Evolutionary conservation across 2,797 vertebrate genomes (phyloP).

Genomic region (Tauraco hartlaubi): DNA sequence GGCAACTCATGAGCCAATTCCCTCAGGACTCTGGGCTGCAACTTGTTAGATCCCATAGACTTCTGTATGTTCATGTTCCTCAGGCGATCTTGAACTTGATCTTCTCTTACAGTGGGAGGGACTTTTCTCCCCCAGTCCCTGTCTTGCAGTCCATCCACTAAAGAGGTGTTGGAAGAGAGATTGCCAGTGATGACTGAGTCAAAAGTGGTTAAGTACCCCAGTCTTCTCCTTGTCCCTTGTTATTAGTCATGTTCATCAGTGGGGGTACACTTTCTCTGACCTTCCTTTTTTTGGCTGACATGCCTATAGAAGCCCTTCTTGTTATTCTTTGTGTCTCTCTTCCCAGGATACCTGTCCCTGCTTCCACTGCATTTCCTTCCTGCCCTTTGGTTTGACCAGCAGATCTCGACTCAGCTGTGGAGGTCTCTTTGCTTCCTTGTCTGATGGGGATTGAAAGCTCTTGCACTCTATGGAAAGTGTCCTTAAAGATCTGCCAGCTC

Average conservation of each 20-base stretch:
- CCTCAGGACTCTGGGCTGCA: too few species aligned
- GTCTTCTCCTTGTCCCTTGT: too few species aligned
- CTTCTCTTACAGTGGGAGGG: background rate
- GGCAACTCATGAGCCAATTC: background rate
- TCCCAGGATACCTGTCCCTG: too few species aligned
- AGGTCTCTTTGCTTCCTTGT: too few species aligned
- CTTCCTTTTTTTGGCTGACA: background rate
- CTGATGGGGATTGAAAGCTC: fast-evolving
- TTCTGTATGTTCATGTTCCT: background rate
- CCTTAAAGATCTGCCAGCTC: background rate
- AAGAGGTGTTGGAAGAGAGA: background rate
- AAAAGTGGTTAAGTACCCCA: background rate
- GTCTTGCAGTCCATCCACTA: background rate
- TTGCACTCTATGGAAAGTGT: fast-evolving
- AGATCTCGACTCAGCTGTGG: too few species aligned
- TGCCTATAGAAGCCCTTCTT: background rate
- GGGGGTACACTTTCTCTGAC: background rate
- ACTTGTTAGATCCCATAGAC: background rate
- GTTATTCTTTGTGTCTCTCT: background rate
- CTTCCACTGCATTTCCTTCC: too few species aligned
- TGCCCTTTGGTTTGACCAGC: too few species aligned
- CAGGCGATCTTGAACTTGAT: background rate
- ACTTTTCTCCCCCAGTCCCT: background rate
- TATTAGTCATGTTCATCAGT: background rate
- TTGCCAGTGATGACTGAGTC: background rate